Base-by-base conservation (phyloP, 2,888 invertebrate species). In the Anoncus sp. region DNA sequence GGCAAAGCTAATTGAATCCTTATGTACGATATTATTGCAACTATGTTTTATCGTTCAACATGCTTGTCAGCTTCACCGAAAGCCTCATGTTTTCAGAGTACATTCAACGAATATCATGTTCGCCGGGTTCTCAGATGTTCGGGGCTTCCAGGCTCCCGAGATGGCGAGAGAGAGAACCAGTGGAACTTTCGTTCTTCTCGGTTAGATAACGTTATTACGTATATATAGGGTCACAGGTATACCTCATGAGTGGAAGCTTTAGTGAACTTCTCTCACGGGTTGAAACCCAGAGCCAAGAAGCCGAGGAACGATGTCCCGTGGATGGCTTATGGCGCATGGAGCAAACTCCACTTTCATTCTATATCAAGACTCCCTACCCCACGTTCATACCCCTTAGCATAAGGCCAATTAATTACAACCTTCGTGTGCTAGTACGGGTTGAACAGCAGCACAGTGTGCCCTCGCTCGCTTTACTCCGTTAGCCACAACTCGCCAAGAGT, bases 371-470 rank as follows among this genome's bases (percentile, higher is more conserved):
- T n/a, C n/a, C n/a, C n/a, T n/a, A n/a, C n/a, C n/a, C 71, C 66
- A 57, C 71, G 66, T 66, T 40, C 78, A 57, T 75, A 75, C 65
- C 70, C n/a, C 67, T 75, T 57, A 62, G 78, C 75, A 62, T 66
- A 66, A 66, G 71, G 27, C 78, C 78, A 78, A 78, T 78, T 75
- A 78, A 78, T 78, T 78, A 69, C 72, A 18, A 70, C 72, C 67
- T 66, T 45, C 55, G 22, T 53, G 59, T 55, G 10, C 43, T 65
- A 47, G n/a, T 62, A 67, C 22, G 27, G 35, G 24, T 10, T n/a
- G 55, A 45, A 27, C 31, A 60, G 20, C 16, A 22, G 43, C 49
- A 49, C 24, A n/a, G n/a, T n/a, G n/a, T n/a, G n/a, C n/a, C n/a
- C n/a, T n/a, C 27, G 49, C 49, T 60, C 49, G 45, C 20, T 70